Percentiles rank a stretch among this genome's conserved stretches.
phyloP scores from a whole-genome alignment of 2,888 invertebrate species.

The Thecophora atra region DNA sequence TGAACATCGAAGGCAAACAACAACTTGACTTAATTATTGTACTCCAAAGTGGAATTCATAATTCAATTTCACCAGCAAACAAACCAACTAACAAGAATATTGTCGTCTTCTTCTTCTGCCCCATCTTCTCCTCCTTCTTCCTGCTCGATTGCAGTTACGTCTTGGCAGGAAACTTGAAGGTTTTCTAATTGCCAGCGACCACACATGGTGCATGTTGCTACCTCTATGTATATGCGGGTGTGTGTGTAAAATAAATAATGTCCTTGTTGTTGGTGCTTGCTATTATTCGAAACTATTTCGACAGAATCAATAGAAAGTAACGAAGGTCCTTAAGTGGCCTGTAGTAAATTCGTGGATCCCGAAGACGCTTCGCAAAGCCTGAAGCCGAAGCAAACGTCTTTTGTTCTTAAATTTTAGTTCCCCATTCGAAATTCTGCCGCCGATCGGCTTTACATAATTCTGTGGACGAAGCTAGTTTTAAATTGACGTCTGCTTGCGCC shows the following conservation, averaged over 20 bases:
- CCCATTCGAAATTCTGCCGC: not conserved
- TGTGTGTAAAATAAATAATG: constrained; percentile 13
- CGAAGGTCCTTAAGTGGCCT: not conserved
- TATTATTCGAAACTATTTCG: not conserved
- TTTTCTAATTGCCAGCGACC: constrained; percentile 48
- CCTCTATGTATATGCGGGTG: not conserved
- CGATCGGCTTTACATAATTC: constrained; percentile 7
- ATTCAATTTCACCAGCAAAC: constrained; percentile 46
- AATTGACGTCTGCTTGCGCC: not conserved
- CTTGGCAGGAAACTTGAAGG: constrained; percentile 38
- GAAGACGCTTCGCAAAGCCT: not conserved
- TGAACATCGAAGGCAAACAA: constrained; percentile 5
- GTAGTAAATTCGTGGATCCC: not conserved
- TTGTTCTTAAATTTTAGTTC: not conserved
- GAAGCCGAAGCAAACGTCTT: not conserved
- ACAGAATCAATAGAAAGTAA: not conserved
- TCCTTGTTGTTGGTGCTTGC: constrained; percentile 11
- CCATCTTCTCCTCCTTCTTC: not conserved
- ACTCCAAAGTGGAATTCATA: constrained; percentile 46
- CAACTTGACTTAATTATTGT: constrained; percentile 46
- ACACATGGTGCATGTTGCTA: constrained; percentile 42
- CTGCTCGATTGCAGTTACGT: not conserved
- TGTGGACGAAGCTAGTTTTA: not conserved
- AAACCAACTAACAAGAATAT: constrained; percentile 32
- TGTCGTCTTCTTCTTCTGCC: not conserved